Evolutionary conservation across 2,888 invertebrate genomes (phyloP).

Genomic region (Himalopsyche kuldschensis): DNA sequence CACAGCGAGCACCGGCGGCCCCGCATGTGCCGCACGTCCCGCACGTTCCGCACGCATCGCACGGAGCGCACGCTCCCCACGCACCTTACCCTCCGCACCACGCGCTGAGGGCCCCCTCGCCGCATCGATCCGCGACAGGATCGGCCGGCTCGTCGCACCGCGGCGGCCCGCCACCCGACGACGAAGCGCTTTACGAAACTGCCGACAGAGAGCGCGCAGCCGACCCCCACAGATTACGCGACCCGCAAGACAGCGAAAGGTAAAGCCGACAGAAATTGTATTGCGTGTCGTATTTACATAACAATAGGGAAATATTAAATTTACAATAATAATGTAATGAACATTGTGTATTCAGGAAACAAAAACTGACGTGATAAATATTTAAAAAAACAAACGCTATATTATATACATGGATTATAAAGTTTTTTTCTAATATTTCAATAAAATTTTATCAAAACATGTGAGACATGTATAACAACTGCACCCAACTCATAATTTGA

Average conservation of each 20-base stretch:
- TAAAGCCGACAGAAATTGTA: slow-evolving; percentile 51
- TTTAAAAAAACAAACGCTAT: no score
- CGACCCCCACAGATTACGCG: slow-evolving; percentile 69
- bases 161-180: slow-evolving; percentile 58
- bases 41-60: slow-evolving; percentile 54
- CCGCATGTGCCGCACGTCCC: slow-evolving; percentile 52
- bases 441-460: no score
- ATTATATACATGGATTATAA: no score
- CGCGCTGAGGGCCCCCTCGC: slow-evolving; percentile 61
- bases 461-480: no score
- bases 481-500: no score
- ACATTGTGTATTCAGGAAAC: background rate
- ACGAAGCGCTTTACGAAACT: slow-evolving; percentile 86
- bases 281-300: background rate
- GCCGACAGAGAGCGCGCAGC: slow-evolving; percentile 70
- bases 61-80: slow-evolving; percentile 52
- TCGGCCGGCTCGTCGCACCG: slow-evolving; percentile 44
- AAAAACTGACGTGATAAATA: no score
- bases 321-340: background rate
- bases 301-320: background rate
- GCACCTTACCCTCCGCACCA: slow-evolving; percentile 56
- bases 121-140: slow-evolving; percentile 44
- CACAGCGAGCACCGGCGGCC: slow-evolving; percentile 46
- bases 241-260: slow-evolving; percentile 89
- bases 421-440: no score